Evolutionary conservation across 1,140 invertebrate genomes (phyloP).

Genomic region (Drosophila melanica): DNA sequence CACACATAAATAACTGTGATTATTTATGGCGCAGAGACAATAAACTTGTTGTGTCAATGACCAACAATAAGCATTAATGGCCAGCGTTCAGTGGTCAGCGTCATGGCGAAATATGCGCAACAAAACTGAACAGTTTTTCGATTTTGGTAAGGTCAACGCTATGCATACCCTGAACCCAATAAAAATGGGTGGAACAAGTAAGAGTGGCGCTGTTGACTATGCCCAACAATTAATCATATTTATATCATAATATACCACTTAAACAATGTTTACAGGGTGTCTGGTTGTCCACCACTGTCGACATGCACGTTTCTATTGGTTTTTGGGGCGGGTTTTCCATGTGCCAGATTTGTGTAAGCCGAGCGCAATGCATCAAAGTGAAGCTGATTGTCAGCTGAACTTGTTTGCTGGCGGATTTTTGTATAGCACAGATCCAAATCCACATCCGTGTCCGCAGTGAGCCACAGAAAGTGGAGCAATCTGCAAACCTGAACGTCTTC

Average conservation of each 20-base stretch:
- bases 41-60: constrained; percentile 72
- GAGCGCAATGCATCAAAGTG: constrained; percentile 47
- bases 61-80: constrained; percentile 61
- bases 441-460: constrained; percentile 63
- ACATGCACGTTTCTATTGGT: constrained; percentile 16
- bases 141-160: constrained; percentile 54
- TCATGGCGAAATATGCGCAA: constrained; percentile 48
- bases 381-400: constrained; percentile 76
- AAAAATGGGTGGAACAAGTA: neutral
- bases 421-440: constrained; percentile 58
- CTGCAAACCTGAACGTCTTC: constrained; percentile 61
- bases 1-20: constrained; percentile 47
- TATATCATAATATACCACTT: too few relatives aligned
- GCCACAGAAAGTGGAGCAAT: constrained; percentile 69
- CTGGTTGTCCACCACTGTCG: too few relatives aligned
- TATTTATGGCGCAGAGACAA: constrained; percentile 73
- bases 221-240: neutral
- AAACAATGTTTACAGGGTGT: too few relatives aligned
- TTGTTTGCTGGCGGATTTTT: constrained; percentile 73
- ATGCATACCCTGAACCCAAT: neutral
- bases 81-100: constrained; percentile 33
- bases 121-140: constrained; percentile 43
- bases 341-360: constrained; percentile 35
- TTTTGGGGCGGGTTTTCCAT: constrained; percentile 42
- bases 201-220: neutral